phyloP scores from a whole-genome alignment of 1,140 invertebrate genomes.

The Liolophura sinensis region DNA sequence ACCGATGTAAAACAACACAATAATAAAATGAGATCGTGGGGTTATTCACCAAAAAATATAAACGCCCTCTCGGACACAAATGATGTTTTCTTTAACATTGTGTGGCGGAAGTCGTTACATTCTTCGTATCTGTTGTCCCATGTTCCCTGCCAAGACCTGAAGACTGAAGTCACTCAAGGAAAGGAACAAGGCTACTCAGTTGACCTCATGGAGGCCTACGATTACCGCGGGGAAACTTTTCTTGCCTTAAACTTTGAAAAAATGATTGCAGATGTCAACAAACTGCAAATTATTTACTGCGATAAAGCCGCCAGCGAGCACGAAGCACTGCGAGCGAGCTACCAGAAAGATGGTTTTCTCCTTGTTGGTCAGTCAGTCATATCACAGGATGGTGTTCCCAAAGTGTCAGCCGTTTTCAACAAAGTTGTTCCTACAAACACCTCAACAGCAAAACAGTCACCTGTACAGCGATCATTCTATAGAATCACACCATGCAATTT shows the following conservation, averaged over 20 bases:
- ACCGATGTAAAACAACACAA: constrained; percentile 3
- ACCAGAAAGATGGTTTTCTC: constrained; percentile 1
- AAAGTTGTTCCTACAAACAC: neutral
- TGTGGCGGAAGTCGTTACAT: constrained; percentile 13
- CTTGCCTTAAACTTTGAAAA: constrained; percentile 4
- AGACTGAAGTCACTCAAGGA: neutral
- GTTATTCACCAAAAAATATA: constrained; percentile 14
- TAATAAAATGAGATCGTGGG: constrained; percentile 7
- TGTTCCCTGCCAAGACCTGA: neutral
- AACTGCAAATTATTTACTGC: neutral
- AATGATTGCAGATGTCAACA: neutral
- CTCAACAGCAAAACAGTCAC: neutral
- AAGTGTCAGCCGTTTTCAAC: constrained; percentile 10
- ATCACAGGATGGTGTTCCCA: neutral
- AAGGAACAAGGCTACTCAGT: neutral
- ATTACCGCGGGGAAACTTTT: neutral
- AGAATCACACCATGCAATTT: constrained; percentile 32
- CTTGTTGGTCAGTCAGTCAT: constrained; percentile 12
- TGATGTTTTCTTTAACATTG: constrained; percentile 16
- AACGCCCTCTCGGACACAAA: constrained; percentile 5
- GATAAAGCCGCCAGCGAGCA: neutral
- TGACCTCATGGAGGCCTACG: constrained; percentile 6
- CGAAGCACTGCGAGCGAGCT: neutral
- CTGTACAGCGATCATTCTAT: constrained; percentile 13
- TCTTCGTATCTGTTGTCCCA: constrained; percentile 4